These are phyloP conservation scores for Trichomalopsis sarcophagae DNA, from an alignment of 1,140 invertebrate genomes.

Conservation along the genomic window DNA sequence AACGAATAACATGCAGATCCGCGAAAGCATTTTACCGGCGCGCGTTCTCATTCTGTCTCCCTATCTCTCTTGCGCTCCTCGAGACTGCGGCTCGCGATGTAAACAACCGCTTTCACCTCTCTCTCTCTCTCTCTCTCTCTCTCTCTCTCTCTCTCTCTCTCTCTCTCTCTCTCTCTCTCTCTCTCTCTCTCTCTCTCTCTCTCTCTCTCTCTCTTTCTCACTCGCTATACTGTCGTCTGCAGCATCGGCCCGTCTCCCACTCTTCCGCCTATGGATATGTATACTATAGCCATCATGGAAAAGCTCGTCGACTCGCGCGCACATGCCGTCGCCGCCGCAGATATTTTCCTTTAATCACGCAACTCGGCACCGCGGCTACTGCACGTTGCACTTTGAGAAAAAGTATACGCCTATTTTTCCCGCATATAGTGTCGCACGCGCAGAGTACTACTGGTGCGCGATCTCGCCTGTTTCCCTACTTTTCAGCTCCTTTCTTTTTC, in stretches of 20 bases:
- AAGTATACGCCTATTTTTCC: neutral
- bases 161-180: neutral
- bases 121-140: neutral
- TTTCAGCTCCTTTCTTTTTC: neutral
- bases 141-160: too few species aligned
- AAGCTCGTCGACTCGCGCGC: neutral
- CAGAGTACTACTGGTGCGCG: too few species aligned
- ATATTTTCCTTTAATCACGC: slow-evolving; percentile 24
- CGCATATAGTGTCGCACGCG: neutral
- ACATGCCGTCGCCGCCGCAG: neutral
- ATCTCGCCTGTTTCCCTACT: neutral
- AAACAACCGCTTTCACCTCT: slow-evolving; percentile 41
- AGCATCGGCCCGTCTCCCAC: neutral
- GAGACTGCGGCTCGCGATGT: slow-evolving; percentile 15
- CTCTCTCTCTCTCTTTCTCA: neutral
- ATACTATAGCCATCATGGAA: neutral
- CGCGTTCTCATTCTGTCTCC: neutral
- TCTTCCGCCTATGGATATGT: too few species aligned
- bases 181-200: neutral
- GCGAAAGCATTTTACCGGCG: neutral
- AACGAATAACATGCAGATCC: neutral
- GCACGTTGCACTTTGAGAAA: slow-evolving; percentile 11
- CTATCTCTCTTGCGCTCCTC: neutral
- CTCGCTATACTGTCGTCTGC: neutral
- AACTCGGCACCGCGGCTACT: slow-evolving; percentile 2